Percentiles rank a stretch among this genome's conserved stretches.
Conservation (phyloP, 2,113 vertebrate genomes). For the Leucopsar rothschildi region DNA sequence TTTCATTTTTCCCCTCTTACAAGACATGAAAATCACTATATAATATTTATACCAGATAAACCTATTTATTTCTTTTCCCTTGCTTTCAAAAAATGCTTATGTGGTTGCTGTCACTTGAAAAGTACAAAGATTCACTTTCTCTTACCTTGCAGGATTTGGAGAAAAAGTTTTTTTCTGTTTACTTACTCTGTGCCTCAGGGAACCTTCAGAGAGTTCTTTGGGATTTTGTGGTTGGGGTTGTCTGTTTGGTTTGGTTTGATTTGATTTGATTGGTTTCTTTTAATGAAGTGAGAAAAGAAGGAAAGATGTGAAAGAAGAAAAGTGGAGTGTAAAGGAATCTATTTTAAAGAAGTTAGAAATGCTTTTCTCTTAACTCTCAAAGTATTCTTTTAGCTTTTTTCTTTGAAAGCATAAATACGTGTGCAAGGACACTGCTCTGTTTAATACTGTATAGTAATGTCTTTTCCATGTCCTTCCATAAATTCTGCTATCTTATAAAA, state of each 20-base stretch:
- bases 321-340: neutral
- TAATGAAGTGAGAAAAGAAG: neutral
- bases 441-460: constrained; percentile 1
- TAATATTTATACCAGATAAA: neutral
- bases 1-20: neutral
- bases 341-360: neutral
- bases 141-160: neutral
- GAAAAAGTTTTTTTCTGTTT: neutral
- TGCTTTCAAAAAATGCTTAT: neutral
- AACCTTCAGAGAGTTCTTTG: neutral
- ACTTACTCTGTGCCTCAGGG: neutral
- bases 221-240: neutral
- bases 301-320: neutral
- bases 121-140: neutral
- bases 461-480: constrained; percentile 7
- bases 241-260: neutral
- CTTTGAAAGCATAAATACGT: neutral
- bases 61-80: neutral
- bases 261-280: neutral
- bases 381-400: neutral
- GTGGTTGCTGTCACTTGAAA: neutral
- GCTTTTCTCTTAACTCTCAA: neutral
- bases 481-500: constrained; percentile 3
- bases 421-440: neutral
- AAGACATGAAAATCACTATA: neutral